These are phyloP conservation scores for Erpornis zantholeuca DNA, from an alignment of 2,113 vertebrate species.

Conservation along the genomic window DNA sequence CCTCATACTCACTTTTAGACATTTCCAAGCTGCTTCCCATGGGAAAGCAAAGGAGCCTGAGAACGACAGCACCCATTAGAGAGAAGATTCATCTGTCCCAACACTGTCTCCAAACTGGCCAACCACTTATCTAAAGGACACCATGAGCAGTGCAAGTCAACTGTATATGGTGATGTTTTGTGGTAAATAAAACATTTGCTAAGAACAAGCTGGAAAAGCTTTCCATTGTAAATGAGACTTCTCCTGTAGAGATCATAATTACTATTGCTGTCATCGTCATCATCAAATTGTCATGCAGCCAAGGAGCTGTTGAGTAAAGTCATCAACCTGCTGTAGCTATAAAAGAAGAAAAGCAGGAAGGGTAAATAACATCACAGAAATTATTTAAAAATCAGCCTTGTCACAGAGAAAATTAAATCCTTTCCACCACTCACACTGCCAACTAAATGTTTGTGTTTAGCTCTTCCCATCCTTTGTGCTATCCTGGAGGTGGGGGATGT, in stretches of 20 bases:
- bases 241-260: neutral
- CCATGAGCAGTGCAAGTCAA: neutral
- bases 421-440: neutral
- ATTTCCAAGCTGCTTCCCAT: neutral
- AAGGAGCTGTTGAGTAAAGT: neutral
- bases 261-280: neutral
- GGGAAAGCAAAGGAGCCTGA: neutral
- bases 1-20: neutral
- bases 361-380: neutral
- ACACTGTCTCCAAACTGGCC: neutral
- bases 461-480: neutral
- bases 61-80: neutral
- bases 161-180: neutral
- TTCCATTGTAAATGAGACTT: neutral
- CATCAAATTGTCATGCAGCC: neutral
- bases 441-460: neutral
- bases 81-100: neutral
- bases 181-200: neutral
- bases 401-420: neutral
- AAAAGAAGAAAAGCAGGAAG: neutral
- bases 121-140: neutral
- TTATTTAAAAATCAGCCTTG: neutral
- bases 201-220: neutral
- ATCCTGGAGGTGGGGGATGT: neutral
- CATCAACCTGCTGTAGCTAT: neutral